phyloP scores from a whole-genome alignment of 1,140 invertebrate genomes.

The Drosophila albomicans region DNA sequence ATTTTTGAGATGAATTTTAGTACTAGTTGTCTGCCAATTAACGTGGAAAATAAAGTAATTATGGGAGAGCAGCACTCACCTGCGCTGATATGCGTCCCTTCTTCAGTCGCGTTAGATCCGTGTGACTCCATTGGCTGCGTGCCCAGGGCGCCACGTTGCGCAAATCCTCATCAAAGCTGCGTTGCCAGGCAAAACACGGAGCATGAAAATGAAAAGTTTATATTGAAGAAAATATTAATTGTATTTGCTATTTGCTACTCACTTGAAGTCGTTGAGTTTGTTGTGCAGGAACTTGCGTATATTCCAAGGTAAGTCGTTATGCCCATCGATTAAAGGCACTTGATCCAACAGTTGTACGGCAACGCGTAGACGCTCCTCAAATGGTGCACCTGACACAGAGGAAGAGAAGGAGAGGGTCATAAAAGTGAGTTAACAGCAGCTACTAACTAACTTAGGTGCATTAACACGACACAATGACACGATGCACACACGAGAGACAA shows the following conservation, averaged over 20 bases:
- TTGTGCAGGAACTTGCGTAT: constrained; percentile 95
- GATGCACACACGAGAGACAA: constrained; percentile 14
- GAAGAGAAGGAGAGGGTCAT: neutral
- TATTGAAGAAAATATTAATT: constrained; percentile 59
- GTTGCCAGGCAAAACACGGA: neutral
- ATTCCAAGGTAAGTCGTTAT: constrained; percentile 97
- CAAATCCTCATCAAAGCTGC: constrained; percentile 89
- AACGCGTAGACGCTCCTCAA: constrained; percentile 88
- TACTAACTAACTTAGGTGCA: constrained; percentile 63
- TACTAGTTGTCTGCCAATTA: too few species aligned
- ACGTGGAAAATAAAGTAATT: constrained; percentile 21
- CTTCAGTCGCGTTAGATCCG: constrained; percentile 92
- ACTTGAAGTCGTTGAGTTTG: constrained; percentile 92
- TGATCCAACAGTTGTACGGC: constrained; percentile 88
- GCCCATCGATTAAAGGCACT: constrained; percentile 90
- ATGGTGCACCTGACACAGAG: constrained; percentile 85
- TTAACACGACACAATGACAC: constrained; percentile 52
- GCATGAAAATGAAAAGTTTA: constrained; percentile 14
- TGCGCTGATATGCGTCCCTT: constrained; percentile 94
- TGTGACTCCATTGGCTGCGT: constrained; percentile 91
- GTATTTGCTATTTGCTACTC: constrained; percentile 54
- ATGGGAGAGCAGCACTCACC: constrained; percentile 86
- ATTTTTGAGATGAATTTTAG: neutral
- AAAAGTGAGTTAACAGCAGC: constrained; percentile 45
- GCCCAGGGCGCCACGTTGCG: constrained; percentile 91